Evolutionary conservation across 2,888 invertebrate genomes (phyloP), one percentile per base, ranked within the genome.

Genomic region (Polylopha cassiicola): DNA sequence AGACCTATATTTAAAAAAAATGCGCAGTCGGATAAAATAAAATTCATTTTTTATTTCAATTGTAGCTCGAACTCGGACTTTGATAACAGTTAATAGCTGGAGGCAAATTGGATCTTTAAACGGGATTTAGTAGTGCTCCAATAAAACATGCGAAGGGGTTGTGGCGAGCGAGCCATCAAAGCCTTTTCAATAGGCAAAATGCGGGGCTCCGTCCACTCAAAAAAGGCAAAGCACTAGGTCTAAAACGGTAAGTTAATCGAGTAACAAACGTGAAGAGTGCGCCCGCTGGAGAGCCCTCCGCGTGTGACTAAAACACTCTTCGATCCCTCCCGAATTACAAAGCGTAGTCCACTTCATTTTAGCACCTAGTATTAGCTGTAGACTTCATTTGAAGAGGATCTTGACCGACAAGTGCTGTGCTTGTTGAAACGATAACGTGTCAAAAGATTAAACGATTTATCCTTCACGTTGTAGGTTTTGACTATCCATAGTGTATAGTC

Each of bases 241-340:
- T 41, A 34, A 30, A 44, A 44, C 37, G 32, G 32, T 34, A 43
- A 45, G 47, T 43, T 53, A 51, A 65, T 63, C 55, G 58, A 44
- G 53, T 61, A 64, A 60, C 62, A 59, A 49, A 43, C 50, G 37
- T 53, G 43, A 39, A 61, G 65, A 42, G 49, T 30, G 29, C 34
- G 43, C 37, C 29, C 38, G 29, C 37, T 18, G 9, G 46, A 55
- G 58, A 21, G 45, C 53, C 22, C 59, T 57, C 44, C 27, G 44
- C 28, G 30, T 44, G 48, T 47, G 47, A 58, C 44, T 44, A 55
- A 54, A 47, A 48, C 51, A 36, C 65, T 61, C 41, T 18, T 49
- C 24, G n/a, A n/a, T 28, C 37, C 29, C 20, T 42, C 43, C 37
- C 32, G 22, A 16, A 37, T 31, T 27, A 37, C 37, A 42, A 31